Percentiles rank a stretch among this genome's conserved stretches.
Evolutionary conservation across 2,113 vertebrate genomes (phyloP).

Genomic region (Chrysochloris asiatica): DNA sequence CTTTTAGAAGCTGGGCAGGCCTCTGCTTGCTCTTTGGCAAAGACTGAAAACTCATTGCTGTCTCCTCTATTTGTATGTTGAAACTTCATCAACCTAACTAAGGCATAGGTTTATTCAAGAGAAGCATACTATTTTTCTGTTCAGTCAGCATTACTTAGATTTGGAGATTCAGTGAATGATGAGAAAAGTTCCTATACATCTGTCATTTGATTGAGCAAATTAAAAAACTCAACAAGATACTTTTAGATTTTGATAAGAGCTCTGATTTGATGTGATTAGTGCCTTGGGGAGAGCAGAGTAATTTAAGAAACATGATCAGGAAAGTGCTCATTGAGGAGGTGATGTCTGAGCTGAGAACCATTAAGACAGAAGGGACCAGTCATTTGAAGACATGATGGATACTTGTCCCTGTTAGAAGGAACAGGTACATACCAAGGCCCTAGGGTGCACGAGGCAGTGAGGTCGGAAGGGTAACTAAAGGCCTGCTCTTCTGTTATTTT

Average conservation of each 20-base stretch:
- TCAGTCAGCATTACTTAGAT: not conserved
- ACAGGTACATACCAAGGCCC: not conserved
- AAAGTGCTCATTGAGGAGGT: not conserved
- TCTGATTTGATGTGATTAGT: not conserved
- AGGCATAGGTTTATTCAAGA: not conserved
- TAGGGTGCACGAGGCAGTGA: not conserved
- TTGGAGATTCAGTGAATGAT: not conserved
- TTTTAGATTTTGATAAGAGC: not conserved
- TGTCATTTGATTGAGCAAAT: not conserved
- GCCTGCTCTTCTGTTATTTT: not conserved
- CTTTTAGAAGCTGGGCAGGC: not conserved
- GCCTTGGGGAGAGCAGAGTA: not conserved
- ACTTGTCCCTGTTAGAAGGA: not conserved
- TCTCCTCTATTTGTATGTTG: not conserved
- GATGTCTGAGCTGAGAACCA: not conserved
- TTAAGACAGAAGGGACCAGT: not conserved
- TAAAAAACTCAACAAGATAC: not conserved
- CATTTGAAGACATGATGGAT: not conserved
- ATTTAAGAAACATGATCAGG: not conserved
- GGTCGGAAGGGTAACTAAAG: not conserved
- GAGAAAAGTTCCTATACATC: not conserved
- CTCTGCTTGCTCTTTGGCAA: not conserved
- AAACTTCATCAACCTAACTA: constrained; percentile 3
- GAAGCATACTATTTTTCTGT: not conserved
- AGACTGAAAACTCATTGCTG: not conserved